These are phyloP conservation scores for Caradrina clavipalpis DNA, from an alignment of 2,888 invertebrate genomes.

Conservation along the genomic window DNA sequence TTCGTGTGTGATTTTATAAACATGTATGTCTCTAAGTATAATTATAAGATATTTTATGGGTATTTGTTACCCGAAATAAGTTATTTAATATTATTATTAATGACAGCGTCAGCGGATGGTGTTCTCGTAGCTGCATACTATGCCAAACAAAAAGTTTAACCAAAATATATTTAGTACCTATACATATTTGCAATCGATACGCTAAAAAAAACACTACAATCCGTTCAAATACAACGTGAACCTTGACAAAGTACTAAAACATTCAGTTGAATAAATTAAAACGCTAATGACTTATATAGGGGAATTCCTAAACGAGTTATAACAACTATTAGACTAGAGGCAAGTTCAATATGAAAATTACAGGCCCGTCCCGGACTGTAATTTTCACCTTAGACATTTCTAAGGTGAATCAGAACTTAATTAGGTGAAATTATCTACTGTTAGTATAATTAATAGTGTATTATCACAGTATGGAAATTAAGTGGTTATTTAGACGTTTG, in stretches of 20 bases:
- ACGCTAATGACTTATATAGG: neutral
- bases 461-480: neutral
- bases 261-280: constrained; percentile 10
- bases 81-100: too few species aligned
- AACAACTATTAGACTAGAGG: neutral
- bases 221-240: neutral
- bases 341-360: constrained; percentile 20
- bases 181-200: too few species aligned
- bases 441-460: neutral
- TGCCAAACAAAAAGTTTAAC: too few species aligned
- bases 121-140: too few species aligned
- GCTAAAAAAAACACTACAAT: too few species aligned
- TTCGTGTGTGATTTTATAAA: too few species aligned
- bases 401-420: constrained; percentile 6
- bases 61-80: too few species aligned
- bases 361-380: neutral
- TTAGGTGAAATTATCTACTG: neutral
- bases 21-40: too few species aligned
- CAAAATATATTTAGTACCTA: too few species aligned
- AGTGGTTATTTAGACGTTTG: neutral
- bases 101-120: too few species aligned
- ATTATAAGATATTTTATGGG: too few species aligned
- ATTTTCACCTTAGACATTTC: constrained; percentile 8
- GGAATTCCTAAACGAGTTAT: neutral
- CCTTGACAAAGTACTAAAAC: neutral